Conservation (phyloP, 2,113 vertebrate genomes). For the Malurus melanocephalus region DNA sequence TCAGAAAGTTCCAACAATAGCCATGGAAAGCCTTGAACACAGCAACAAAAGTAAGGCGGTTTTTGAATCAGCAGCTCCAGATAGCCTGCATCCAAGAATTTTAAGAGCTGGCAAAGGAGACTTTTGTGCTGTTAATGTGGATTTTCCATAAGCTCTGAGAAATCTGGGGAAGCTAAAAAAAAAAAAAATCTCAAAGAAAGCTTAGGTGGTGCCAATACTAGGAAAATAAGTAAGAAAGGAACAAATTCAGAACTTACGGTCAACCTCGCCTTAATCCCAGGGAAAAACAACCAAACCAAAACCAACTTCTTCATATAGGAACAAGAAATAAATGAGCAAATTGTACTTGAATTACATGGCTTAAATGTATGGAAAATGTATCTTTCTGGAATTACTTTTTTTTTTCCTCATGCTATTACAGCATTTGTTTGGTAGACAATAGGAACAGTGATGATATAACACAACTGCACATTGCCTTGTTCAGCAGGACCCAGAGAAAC, state of each 20-base stretch:
- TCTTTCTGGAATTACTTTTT: background rate
- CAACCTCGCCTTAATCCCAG: background rate
- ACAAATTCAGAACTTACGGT: background rate
- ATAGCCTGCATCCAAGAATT: conserved; percentile 48
- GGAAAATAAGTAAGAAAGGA: background rate
- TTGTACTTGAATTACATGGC: background rate
- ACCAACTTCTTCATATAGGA: background rate
- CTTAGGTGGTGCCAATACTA: background rate
- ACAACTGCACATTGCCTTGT: background rate
- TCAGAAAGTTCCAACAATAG: conserved; percentile 20
- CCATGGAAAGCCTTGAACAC: conserved; percentile 5
- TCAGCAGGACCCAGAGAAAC: background rate
- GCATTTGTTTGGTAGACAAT: background rate
- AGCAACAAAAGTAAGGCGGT: background rate
- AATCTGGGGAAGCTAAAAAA: conserved; percentile 23
- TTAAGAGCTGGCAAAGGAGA: conserved; percentile 47
- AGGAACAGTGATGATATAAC: background rate
- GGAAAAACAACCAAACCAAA: background rate
- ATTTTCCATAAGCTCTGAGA: conserved; percentile 60
- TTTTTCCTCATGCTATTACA: background rate
- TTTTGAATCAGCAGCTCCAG: conserved; percentile 52
- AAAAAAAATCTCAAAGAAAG: conserved; percentile 13
- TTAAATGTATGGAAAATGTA: background rate
- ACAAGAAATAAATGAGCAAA: background rate
- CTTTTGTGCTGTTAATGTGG: conserved; percentile 35